phyloP scores from a whole-genome alignment of 2,888 invertebrate species.

The Allacma fusca region DNA sequence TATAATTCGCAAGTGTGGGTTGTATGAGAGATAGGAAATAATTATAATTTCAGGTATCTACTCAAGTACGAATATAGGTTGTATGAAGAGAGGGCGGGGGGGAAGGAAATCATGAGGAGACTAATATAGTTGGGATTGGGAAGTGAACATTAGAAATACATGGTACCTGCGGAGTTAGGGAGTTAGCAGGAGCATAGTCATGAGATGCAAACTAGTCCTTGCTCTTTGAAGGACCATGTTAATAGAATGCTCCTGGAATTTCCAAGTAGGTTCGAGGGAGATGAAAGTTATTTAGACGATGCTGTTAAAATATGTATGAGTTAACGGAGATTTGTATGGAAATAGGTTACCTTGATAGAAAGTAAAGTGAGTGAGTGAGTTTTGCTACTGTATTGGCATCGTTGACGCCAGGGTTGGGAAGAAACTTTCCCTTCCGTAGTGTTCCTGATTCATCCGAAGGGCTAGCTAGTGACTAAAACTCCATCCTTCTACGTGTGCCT shows the following conservation, averaged over 20 bases:
- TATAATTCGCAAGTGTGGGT: no score
- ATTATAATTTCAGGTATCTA: neutral
- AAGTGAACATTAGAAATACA: no score
- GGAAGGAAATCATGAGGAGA: no score
- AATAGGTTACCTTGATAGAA: constrained; percentile 41
- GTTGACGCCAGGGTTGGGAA: no score
- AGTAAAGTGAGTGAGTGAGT: constrained; percentile 33
- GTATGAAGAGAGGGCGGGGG: neutral
- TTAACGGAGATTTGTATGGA: constrained; percentile 39
- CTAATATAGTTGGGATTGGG: no score
- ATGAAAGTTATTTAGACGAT: constrained; percentile 36
- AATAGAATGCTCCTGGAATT: constrained; percentile 40
- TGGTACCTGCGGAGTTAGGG: no score
- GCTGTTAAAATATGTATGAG: constrained; percentile 43
- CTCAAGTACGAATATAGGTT: constrained; percentile 15
- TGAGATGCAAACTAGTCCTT: no score
- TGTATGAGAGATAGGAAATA: neutral
- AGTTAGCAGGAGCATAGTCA: no score
- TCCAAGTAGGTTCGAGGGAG: constrained; percentile 30
- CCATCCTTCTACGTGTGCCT: no score
- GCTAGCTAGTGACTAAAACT: no score
- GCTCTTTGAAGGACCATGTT: constrained; percentile 26
- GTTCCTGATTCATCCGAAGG: no score
- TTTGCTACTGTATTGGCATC: neutral
- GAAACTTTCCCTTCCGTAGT: no score